Base-by-base conservation (phyloP, 2,113 vertebrate genomes). In the Istiophorus platypterus region DNA sequence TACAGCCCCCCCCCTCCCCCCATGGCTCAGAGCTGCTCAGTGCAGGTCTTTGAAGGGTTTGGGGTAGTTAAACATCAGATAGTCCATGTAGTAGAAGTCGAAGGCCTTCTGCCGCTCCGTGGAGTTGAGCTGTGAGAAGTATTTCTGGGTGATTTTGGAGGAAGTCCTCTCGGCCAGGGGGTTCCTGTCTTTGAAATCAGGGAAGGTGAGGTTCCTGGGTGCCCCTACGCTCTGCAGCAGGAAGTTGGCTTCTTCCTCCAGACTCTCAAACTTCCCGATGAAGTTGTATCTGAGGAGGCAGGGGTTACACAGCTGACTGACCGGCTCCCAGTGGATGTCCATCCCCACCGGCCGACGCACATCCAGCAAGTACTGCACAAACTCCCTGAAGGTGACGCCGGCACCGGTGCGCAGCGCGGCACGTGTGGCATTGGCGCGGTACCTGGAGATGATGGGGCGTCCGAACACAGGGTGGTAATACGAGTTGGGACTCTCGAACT, bases 21-120 rank as follows among this genome's bases (percentile, higher is more conserved):
- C n/a, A n/a, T n/a, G 18, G 45, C 45, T 47, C 45, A 6, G 45
- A 34, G 31, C 45, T 18, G 17, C 45, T 52, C 77, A 99, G 89
- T 97, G 96, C 68, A 99, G 92, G 87, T 98, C 97, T 8, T 94
- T 92, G 63, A 98, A 97, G 76, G 97, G 97, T 86, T 97, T 98
- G 52, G 96, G 96, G 90, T 98, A 99, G 93, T 97, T 96, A 83
- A 99, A 99, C 97, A 97, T 97, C 81, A 97, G 92, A 76, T 99
- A 99, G 82, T 99, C 98, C 97, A 97, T 97, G 73, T 96, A 97
- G 91, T 98, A 99, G 78, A 99, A 98, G 92, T 99, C 97, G 2
- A 97, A 99, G 47, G 94, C 92, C 52, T 94, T 95, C 86, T 98
- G 97, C 20, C 96, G 89, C 89, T 99, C 97, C 0, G 93, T 92